Conservation (phyloP, 2,888 invertebrate genomes). For the Euplagia quadripunctaria region DNA sequence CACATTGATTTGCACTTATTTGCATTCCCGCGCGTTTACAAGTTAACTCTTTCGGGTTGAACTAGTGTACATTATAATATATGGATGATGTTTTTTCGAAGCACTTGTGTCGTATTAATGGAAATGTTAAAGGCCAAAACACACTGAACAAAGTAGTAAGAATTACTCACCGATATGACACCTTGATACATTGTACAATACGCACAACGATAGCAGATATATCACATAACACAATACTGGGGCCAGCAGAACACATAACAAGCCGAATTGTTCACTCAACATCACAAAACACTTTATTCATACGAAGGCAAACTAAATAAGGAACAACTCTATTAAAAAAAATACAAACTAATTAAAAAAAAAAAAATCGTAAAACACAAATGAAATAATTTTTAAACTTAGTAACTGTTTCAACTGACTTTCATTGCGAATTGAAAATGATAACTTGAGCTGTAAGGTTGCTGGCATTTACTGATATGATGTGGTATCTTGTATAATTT, state of each 20-base stretch:
- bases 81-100: too few species aligned
- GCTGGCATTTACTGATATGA: constrained; percentile 5
- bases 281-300: constrained; percentile 31
- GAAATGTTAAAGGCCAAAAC: too few species aligned
- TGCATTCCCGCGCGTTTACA: too few species aligned
- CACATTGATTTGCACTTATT: too few species aligned
- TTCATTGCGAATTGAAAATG: neutral
- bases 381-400: neutral
- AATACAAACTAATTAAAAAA: neutral
- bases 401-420: neutral
- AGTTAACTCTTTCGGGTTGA: too few species aligned
- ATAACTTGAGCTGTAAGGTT: neutral
- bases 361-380: too few species aligned
- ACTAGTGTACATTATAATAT: too few species aligned
- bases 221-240: constrained; percentile 61
- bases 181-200: constrained; percentile 41
- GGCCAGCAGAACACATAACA: constrained; percentile 60
- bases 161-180: constrained; percentile 50
- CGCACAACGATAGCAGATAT: constrained; percentile 55
- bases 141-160: too few species aligned
- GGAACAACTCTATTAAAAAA: neutral
- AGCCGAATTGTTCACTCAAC: constrained; percentile 50
- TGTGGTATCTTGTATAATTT: constrained; percentile 38
- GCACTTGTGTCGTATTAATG: too few species aligned
- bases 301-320: too few species aligned